A percentile compares a stretch with the other conserved stretches of the same genome.
phyloP scores from a whole-genome alignment of 2,797 vertebrate genomes.

The Decapterus maruadsi region DNA sequence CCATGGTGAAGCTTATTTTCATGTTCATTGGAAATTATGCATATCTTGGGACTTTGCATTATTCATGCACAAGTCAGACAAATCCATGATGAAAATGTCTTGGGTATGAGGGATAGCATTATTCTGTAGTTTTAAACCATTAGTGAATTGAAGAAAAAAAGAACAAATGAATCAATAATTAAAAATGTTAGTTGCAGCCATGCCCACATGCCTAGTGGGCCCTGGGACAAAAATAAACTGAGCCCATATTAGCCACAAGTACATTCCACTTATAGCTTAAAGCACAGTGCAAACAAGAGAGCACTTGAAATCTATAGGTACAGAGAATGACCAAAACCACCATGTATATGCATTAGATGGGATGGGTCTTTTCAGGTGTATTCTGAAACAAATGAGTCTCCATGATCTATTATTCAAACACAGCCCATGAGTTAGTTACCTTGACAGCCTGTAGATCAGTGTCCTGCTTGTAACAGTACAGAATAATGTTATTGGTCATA shows the following conservation, averaged over 20 bases:
- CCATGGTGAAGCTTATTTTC: not conserved
- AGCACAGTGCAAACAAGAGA: not conserved
- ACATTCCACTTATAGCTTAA: not conserved
- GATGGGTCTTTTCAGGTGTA: not conserved
- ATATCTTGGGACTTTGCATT: not conserved
- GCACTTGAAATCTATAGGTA: not conserved
- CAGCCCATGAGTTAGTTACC: constrained; percentile 83
- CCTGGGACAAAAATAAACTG: not conserved
- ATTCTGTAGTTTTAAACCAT: not conserved
- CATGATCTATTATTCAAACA: not conserved
- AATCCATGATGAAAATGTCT: not conserved
- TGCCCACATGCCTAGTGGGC: not conserved
- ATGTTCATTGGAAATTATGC: no score
- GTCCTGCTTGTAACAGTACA: constrained; percentile 89
- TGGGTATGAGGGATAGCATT: not conserved
- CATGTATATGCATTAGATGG: not conserved
- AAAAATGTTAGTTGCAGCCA: not conserved
- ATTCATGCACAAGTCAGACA: not conserved
- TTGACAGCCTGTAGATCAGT: constrained; percentile 88
- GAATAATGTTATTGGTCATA: constrained; percentile 93
- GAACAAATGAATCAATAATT: not conserved
- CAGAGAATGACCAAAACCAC: not conserved
- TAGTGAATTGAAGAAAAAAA: not conserved
- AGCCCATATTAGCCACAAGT: not conserved
- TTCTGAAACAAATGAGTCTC: not conserved